These are phyloP conservation scores for Ariopsis seemanni DNA, from an alignment of 2,113 vertebrate species.

Conservation along the genomic window DNA sequence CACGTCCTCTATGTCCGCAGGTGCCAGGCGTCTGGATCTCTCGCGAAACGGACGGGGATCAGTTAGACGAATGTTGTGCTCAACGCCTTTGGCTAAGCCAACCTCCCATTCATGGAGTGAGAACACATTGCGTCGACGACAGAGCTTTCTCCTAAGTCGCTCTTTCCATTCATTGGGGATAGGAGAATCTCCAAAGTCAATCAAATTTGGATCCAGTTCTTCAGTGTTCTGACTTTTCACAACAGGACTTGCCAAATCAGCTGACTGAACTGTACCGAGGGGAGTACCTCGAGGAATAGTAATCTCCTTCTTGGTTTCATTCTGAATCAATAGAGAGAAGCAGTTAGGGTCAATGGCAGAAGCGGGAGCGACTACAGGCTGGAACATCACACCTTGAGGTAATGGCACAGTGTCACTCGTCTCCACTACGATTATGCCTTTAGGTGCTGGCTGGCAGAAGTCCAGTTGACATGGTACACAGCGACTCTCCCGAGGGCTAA, in stretches of 20 bases:
- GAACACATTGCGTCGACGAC: slow-evolving; percentile 33
- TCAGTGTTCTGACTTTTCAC: background rate
- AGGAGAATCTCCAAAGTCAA: slow-evolving; percentile 13
- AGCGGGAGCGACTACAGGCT: slow-evolving; percentile 12
- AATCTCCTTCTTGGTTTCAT: slow-evolving; percentile 15
- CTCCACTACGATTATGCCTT: slow-evolving; percentile 7
- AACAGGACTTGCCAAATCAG: background rate
- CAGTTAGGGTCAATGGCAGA: background rate
- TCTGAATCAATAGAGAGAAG: slow-evolving; percentile 33
- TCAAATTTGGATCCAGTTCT: slow-evolving; percentile 20
- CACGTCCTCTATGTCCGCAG: background rate
- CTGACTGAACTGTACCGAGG: background rate
- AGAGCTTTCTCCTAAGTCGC: slow-evolving; percentile 24
- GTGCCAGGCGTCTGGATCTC: background rate
- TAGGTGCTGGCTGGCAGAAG: background rate
- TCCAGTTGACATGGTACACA: background rate
- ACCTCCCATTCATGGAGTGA: slow-evolving; percentile 45
- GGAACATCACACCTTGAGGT: slow-evolving; percentile 39
- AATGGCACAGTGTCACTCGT: background rate
- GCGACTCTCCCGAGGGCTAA: too few relatives aligned
- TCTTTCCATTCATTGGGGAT: slow-evolving; percentile 35
- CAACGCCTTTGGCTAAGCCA: slow-evolving; percentile 24
- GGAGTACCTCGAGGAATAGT: slow-evolving; percentile 26
- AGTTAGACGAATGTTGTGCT: background rate
- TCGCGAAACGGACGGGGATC: background rate